Evolutionary conservation across 2,113 vertebrate species (phyloP).

Genomic region (Martes martes): DNA sequence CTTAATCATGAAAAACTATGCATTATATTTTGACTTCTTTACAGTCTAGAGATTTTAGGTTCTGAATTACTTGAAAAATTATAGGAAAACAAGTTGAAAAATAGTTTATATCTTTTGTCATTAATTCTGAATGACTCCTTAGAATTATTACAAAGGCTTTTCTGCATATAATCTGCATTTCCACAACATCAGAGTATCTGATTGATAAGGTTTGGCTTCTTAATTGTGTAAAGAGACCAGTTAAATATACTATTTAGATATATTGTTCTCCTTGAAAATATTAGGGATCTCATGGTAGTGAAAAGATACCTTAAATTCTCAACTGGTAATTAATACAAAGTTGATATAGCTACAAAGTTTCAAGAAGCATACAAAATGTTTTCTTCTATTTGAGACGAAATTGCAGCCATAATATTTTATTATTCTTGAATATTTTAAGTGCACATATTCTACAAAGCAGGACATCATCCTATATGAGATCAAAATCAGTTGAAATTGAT

Average conservation of each 20-base stretch:
- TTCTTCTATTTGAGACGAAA: background rate
- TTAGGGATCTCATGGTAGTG: conserved; percentile 41
- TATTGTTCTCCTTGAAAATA: conserved; percentile 56
- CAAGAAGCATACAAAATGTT: background rate
- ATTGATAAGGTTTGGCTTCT: conserved; percentile 69
- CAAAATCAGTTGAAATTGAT: background rate
- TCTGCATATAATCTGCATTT: conserved; percentile 37
- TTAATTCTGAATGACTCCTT: background rate
- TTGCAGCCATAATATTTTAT: background rate
- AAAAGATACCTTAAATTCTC: conserved; percentile 58
- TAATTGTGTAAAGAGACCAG: conserved; percentile 70
- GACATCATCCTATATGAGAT: background rate
- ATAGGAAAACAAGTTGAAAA: background rate
- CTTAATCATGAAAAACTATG: background rate
- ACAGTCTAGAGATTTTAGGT: background rate
- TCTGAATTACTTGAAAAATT: background rate
- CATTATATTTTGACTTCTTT: background rate
- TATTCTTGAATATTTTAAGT: background rate
- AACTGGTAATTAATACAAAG: conserved; percentile 57
- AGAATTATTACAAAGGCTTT: background rate
- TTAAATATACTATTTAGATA: conserved; percentile 69
- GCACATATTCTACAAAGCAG: background rate
- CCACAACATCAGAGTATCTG: conserved; percentile 43
- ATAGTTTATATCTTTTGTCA: background rate
- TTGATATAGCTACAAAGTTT: conserved; percentile 55